These are phyloP conservation scores for Zootermopsis nevadensis DNA, from an alignment of 2,888 invertebrate genomes.

Conservation along the genomic window DNA sequence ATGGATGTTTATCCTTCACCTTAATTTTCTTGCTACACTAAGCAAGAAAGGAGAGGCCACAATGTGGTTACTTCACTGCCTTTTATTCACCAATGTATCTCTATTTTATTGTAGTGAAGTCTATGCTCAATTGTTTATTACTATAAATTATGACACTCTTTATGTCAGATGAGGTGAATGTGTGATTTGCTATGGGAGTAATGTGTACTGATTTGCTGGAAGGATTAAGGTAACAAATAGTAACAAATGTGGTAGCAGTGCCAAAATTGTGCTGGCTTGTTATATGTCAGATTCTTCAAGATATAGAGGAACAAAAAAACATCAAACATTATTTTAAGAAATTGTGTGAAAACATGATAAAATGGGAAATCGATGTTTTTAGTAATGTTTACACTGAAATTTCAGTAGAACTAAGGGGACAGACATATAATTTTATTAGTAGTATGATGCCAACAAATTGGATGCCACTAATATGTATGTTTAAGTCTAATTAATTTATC, in stretches of 20 bases:
- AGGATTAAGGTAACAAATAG: background rate
- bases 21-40: background rate
- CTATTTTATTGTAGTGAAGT: background rate
- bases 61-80: background rate
- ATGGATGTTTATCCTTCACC: background rate
- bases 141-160: background rate
- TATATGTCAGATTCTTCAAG: too few relatives aligned
- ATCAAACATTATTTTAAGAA: too few relatives aligned
- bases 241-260: background rate
- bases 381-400: too few relatives aligned
- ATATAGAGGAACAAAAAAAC: too few relatives aligned
- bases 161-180: background rate
- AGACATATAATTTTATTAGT: too few relatives aligned
- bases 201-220: background rate
- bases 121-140: background rate
- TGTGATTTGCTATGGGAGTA: background rate
- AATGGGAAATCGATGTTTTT: too few relatives aligned
- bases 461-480: background rate
- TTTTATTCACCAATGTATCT: background rate
- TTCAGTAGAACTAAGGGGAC: too few relatives aligned
- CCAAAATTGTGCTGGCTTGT: too few relatives aligned
- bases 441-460: background rate
- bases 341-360: too few relatives aligned
- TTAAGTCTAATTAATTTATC: background rate
- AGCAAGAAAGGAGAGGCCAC: background rate